phyloP scores from a whole-genome alignment of 2,113 vertebrate species.

The Gallinago undulata region DNA sequence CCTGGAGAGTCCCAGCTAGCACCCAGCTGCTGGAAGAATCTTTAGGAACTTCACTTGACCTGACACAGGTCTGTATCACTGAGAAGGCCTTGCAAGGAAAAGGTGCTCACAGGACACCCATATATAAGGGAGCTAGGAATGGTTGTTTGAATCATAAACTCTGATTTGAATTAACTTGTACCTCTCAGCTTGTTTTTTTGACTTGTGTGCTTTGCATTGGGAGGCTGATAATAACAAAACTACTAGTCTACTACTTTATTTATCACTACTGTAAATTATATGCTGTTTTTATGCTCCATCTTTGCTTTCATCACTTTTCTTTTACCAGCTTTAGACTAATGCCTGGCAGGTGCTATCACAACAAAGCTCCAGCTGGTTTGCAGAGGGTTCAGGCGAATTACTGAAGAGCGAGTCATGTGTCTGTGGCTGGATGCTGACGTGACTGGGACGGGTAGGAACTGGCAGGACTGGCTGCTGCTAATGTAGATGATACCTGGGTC shows the following conservation, averaged over 20 bases:
- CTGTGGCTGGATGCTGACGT: slow-evolving; percentile 7
- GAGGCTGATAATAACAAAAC: not conserved
- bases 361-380: not conserved
- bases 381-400: not conserved
- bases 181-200: not conserved
- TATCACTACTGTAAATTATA: not conserved
- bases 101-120: not conserved
- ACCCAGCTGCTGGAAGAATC: not conserved
- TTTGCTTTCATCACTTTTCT: not conserved
- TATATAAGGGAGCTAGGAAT: not conserved
- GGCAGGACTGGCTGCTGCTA: slow-evolving; percentile 24
- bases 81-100: not conserved
- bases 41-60: not conserved
- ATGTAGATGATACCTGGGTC: not conserved
- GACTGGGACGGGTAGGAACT: not conserved
- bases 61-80: not conserved
- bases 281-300: not conserved
- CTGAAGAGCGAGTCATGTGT: not conserved
- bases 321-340: not conserved
- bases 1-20: not conserved
- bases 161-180: not conserved
- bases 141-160: not conserved
- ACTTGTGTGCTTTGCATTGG: not conserved
- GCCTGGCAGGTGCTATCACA: not conserved
- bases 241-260: not conserved